Base-by-base conservation (phyloP, 2,797 vertebrate species). In the Peromyscus eremicus region DNA sequence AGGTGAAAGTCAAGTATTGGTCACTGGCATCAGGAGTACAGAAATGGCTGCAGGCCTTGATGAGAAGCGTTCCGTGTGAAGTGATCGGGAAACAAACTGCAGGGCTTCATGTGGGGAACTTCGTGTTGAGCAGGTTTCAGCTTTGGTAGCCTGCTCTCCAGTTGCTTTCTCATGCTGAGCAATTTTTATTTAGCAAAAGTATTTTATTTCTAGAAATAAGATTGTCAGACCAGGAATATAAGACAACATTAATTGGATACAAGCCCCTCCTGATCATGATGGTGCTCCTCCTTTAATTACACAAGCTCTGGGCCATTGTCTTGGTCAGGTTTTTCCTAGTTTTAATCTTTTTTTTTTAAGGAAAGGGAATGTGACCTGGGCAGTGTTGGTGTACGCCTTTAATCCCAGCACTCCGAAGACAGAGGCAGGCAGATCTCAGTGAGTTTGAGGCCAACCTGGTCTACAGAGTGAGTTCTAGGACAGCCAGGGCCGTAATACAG, bases 171-270 rank as follows among this genome's bases (percentile, higher is more conserved):
- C 49, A 80, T 25, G 94, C 83, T 86, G 76, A 93, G 49, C 46
- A 84, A 12, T 70, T 92, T 82, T 84, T 95, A 3, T 75, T 97
- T 66, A 9, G 57, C 64, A 77, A 88, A 87, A 75, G 8, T 6
- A 71, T 96, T 92, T 93, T 89, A 66, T 95, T 43, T 70, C 66
- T 94, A 92, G 87, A 92, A 89, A 64, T 46, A 40, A 92, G 34
- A 82, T 81, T 87, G 43, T 92, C 37, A 37, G 32, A 73, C 8
- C 82, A 12, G 91, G 85, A 88, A 84, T 91, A 34, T 9, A 91
- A 66, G 76, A n/a, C 75, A 66, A 23, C 87, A 85, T 77, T 76
- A 76, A 66, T 92, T 73, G 80, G 9, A 34, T 10, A 10, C 6
- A 71, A 86, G 11, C 37, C 49, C 32, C 40, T 88, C 29, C 0